Evolutionary conservation across 1,140 invertebrate genomes (phyloP).

Genomic region (Elymnias hypermnestra): DNA sequence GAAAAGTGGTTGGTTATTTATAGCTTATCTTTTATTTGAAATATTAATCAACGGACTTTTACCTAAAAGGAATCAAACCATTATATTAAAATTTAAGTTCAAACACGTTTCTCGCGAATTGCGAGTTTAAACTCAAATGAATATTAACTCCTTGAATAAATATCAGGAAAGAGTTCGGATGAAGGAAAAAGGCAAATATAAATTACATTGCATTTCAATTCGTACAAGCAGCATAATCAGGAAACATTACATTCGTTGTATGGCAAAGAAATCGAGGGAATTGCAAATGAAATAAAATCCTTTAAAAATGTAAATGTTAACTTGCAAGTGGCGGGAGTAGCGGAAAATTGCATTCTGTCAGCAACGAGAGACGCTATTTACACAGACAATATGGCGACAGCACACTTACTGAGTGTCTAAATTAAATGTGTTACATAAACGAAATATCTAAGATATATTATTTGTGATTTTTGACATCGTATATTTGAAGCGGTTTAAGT

Average conservation of each 20-base stretch:
- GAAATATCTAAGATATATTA: too few species aligned
- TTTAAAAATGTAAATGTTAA: constrained; percentile 31
- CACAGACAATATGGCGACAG: constrained; percentile 1
- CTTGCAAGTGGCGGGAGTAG: constrained; percentile 18
- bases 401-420: constrained; percentile 2
- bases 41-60: too few species aligned
- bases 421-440: constrained; percentile 4
- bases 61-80: too few species aligned
- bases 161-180: too few species aligned
- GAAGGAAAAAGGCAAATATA: background rate
- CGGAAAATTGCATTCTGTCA: constrained; percentile 28
- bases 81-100: too few species aligned
- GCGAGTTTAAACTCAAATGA: too few species aligned
- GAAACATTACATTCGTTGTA: constrained; percentile 12
- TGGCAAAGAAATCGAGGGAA: constrained; percentile 21
- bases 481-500: too few species aligned
- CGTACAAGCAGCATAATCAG: constrained; percentile 20
- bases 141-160: too few species aligned
- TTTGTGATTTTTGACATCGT: too few species aligned
- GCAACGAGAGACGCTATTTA: constrained; percentile 9
- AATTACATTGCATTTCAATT: constrained; percentile 3
- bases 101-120: too few species aligned
- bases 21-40: too few species aligned
- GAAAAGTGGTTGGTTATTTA: too few species aligned
- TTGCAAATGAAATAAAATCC: constrained; percentile 25